phyloP scores from a whole-genome alignment of 2,888 invertebrate genomes.

The Drosophila mimetica region DNA sequence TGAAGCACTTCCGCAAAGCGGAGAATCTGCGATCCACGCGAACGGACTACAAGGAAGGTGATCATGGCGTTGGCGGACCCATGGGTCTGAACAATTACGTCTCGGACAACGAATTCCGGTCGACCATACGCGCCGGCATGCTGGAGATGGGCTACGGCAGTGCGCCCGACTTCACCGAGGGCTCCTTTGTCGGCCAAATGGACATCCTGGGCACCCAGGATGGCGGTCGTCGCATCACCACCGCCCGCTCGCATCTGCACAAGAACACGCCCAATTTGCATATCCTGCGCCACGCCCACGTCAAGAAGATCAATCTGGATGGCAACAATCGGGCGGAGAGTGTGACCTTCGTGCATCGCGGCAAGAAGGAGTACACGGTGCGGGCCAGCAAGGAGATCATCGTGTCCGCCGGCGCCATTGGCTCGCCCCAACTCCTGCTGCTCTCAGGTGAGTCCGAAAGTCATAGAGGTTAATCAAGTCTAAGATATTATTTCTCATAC shows the following conservation, averaged over 20 bases:
- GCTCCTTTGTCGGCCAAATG: constrained; percentile 93
- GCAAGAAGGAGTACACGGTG: constrained; percentile 84
- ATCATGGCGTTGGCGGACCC: constrained; percentile 88
- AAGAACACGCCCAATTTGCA: constrained; percentile 86
- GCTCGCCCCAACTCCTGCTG: constrained; percentile 96
- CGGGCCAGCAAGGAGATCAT: constrained; percentile 92
- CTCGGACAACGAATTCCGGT: constrained; percentile 89
- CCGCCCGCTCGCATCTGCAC: constrained; percentile 90
- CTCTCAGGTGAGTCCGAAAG: constrained; percentile 88
- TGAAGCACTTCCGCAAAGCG: constrained; percentile 93
- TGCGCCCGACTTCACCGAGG: constrained; percentile 92
- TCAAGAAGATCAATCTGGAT: constrained; percentile 86
- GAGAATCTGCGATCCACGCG: constrained; percentile 87
- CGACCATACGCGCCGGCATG: constrained; percentile 91
- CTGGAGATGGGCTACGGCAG: constrained; percentile 92
- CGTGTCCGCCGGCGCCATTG: constrained; percentile 94
- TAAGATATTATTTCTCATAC: too few relatives aligned
- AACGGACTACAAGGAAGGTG: constrained; percentile 67
- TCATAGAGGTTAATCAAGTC: too few relatives aligned
- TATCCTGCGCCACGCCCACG: constrained; percentile 86
- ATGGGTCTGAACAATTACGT: constrained; percentile 86
- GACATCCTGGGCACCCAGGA: constrained; percentile 93
- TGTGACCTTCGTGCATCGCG: constrained; percentile 85
- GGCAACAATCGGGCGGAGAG: constrained; percentile 85
- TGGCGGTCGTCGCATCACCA: constrained; percentile 91